Percentiles rank a stretch among this genome's conserved stretches.
phyloP scores from a whole-genome alignment of 2,888 invertebrate genomes.

The Meta bourneti region DNA sequence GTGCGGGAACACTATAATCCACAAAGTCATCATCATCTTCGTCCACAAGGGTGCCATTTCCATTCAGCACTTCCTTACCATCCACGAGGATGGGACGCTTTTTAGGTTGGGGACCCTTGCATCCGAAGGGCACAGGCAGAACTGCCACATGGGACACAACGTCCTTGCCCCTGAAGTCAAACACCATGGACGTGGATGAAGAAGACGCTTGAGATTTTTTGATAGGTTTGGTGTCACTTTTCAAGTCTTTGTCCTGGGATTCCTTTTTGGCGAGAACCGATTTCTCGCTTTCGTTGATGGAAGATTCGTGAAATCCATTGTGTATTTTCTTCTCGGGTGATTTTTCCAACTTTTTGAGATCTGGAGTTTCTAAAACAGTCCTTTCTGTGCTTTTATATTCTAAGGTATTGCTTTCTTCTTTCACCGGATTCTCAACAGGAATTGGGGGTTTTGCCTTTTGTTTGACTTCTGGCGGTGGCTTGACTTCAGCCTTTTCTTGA shows the following conservation, averaged over 20 bases:
- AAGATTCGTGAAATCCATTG: not conserved
- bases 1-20: constrained; percentile 71
- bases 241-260: constrained; percentile 23
- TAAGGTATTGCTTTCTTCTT: not conserved
- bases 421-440: not conserved
- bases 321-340: not conserved
- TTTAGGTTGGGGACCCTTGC: constrained; percentile 63
- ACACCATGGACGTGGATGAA: constrained; percentile 70
- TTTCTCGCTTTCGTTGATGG: not conserved
- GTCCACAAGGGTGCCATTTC: constrained; percentile 59
- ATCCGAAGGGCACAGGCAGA: constrained; percentile 71
- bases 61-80: constrained; percentile 40
- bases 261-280: not conserved
- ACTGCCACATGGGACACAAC: constrained; percentile 76
- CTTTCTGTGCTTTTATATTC: not conserved
- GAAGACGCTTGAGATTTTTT: constrained; percentile 30
- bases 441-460: not conserved
- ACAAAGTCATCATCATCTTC: constrained; percentile 76
- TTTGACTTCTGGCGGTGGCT: not conserved
- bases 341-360: constrained; percentile 13
- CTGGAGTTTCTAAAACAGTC: not conserved
- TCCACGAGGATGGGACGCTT: constrained; percentile 32
- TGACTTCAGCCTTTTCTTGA: not conserved
- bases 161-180: constrained; percentile 77
- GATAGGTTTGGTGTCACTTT: constrained; percentile 35